Evolutionary conservation across 1,140 invertebrate genomes (phyloP), one percentile per base, ranked within the genome.

Genomic region (Stenopsyche tienmushanensis): DNA sequence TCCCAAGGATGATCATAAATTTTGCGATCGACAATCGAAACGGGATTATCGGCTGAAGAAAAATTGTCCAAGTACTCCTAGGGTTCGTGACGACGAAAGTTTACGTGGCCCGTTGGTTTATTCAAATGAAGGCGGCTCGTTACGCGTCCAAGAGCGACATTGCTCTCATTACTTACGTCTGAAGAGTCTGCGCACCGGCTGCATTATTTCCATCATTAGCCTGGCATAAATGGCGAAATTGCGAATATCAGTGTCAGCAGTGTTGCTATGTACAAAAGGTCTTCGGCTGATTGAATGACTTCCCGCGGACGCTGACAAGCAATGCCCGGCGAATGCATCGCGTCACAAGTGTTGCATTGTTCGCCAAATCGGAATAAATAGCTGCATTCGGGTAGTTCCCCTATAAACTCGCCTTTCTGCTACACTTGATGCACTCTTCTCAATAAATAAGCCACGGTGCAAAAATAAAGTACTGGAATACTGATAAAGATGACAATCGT

Each of bases 151-250:
- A 60, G 42, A 60, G 42, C 57, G 42, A 60, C 57, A 60, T 60
- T 60, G 57, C 57, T 60, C 57, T 60, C 57, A 60, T 60, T 60
- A 60, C 57, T 60, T 47, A 47, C 57, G 57, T 60, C 57, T 29
- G 21, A 7, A 20, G 42, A 18, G 57, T 47, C 57, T 34, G 21
- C 8, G 23, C 18, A 18, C 24, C 52, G 23, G 55, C 57, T 45
- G 67, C 67, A 69, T 69, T 65, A 65, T 65, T 69, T 69, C 67
- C 67, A 69, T 53, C 67, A 69, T 69, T 69, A 69, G 67, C 41
- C 58, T 65, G 63, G 64, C 67, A 69, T 69, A 69, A 69, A 69
- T 65, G 67, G 67, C 64, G 63, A 65, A 65, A 69, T 69, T 69
- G 67, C 64, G 67, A 60, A 62, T 69, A 69, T 63, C 67, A 65